Base-by-base conservation (phyloP, 92 coral and sea anemone genomes). In the Muricea muricata region DNA sequence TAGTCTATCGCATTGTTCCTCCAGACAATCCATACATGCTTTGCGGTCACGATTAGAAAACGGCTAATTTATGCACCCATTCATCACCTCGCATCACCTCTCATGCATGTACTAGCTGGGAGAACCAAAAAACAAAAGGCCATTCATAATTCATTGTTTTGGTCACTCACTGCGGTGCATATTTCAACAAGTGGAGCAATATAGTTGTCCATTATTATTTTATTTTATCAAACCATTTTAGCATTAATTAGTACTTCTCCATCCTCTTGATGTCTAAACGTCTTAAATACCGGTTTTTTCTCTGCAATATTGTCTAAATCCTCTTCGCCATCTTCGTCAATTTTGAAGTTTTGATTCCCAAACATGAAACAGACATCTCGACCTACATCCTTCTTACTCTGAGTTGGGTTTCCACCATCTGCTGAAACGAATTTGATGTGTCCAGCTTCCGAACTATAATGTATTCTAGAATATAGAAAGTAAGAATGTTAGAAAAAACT, bases 241-340 rank as follows among this genome's bases (percentile, higher is more conserved):
- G 14, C 40, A 34, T 20, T 66, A 57, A 34, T 45, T 35, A 78
- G n/a, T 12, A 24, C 52, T 37, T 57, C 54, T 20, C 26, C 70
- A 58, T 57, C 83, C n/a, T 56, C 54, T 56, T 41, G 71, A 0
- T 17, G 30, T 15, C 37, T 63, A 12, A 15, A 29, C 10, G 66
- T 55, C 58, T 55, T 55, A 56, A 78, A 24, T 65, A 78, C 83
- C 18, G 83, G 83, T 39, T 78, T 52, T 13, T 58, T 58, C 41
- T 78, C 83, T 56, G 71, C 70, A 6, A 56, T 7, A 56, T 37
- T 10, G 25, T 78, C 55, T 0, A 56, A 3, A 57, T 78, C 83
- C 29, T 69, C 75, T 4, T 42, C 55, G 11, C 58, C 83, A 0
- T 78, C 82, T 10, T 77, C 82, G 18, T 77, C 82, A 8, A 25